Conservation (phyloP, 2,888 invertebrate species). For the Cyclophora albipunctata region DNA sequence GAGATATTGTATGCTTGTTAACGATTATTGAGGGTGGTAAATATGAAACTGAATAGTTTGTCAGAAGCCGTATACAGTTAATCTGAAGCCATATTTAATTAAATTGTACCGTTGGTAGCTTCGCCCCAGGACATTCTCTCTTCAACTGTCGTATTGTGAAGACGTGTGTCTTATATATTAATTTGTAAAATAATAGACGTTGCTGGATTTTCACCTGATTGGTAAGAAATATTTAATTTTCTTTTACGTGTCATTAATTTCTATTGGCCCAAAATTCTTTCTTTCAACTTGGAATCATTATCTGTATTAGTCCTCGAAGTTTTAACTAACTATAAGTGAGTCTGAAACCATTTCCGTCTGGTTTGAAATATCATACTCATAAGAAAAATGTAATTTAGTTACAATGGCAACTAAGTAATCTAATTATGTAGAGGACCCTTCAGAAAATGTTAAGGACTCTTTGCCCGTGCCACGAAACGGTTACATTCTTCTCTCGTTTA, state of each 20-base stretch:
- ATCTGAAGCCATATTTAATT: slow-evolving; percentile 75
- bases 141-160: slow-evolving; percentile 38
- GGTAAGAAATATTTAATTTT: not conserved
- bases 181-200: not conserved
- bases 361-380: too few relatives aligned
- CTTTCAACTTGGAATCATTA: too few relatives aligned
- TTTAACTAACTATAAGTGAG: too few relatives aligned
- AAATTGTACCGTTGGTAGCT: slow-evolving; percentile 61
- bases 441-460: slow-evolving; percentile 40
- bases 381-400: too few relatives aligned
- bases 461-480: slow-evolving; percentile 39
- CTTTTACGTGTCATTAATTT: not conserved
- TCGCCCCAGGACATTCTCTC: slow-evolving; percentile 49
- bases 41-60: slow-evolving; percentile 67
- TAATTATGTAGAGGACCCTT: slow-evolving; percentile 57
- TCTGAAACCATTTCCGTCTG: too few relatives aligned
- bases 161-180: slow-evolving; percentile 32
- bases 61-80: slow-evolving; percentile 65
- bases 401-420: slow-evolving; percentile 37
- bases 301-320: too few relatives aligned
- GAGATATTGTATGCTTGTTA: slow-evolving; percentile 21
- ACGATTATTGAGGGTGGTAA: slow-evolving; percentile 36
- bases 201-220: slow-evolving; percentile 3
- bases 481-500: slow-evolving; percentile 42
- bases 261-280: not conserved